Evolutionary conservation across 2,797 vertebrate species (phyloP), one percentile per base, ranked within the genome.

Genomic region (Spinibarbus caldwelli): DNA sequence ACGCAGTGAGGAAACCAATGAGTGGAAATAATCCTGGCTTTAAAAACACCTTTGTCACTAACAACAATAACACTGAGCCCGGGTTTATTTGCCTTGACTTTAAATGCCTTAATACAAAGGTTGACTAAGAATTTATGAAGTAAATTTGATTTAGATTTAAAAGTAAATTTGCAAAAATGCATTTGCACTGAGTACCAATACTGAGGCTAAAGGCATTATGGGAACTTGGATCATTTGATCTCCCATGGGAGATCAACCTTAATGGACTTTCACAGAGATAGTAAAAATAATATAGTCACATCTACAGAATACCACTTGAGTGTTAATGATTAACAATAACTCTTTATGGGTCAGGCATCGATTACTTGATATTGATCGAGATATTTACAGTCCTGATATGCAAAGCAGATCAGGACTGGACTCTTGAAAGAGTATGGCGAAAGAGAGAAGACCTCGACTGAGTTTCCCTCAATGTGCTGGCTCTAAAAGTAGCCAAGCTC

Each of bases 271-370:
- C 62, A 87, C 86, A 91, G 89, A 90, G 82, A 80, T 86, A 84
- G 90, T 87, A 87, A 89, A 89, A 89, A 90, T 88, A 92, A 89
- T 79, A 84, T 54, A 86, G 81, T 90, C 90, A 84, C 89, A 82
- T 79, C 68, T 72, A 85, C 87, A 70, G 89, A 85, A 91, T 84
- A 80, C 86, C 89, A 91, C 78, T 85, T 82, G 87, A 87, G 87
- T 87, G 84, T 78, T 84, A 89, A 70, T 82, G 79, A 90, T 91
- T 87, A 87, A 90, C 91, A 89, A 90, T 89, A 59, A 64, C 52
- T 73, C 82, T 89, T 88, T 86, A 88, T 89, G 84, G 89, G 89
- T 88, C 84, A 82, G 59, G 87, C 87, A 87, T 89, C 78, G 83
- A 90, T 86, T 4, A 11, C 19, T 66, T 21, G 23, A 76, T 47